Percentiles rank a stretch among this genome's conserved stretches.
phyloP scores from a whole-genome alignment of 37 sponge, comb jelly and placozoan genomes.

The Cliona cf. orientalis region DNA sequence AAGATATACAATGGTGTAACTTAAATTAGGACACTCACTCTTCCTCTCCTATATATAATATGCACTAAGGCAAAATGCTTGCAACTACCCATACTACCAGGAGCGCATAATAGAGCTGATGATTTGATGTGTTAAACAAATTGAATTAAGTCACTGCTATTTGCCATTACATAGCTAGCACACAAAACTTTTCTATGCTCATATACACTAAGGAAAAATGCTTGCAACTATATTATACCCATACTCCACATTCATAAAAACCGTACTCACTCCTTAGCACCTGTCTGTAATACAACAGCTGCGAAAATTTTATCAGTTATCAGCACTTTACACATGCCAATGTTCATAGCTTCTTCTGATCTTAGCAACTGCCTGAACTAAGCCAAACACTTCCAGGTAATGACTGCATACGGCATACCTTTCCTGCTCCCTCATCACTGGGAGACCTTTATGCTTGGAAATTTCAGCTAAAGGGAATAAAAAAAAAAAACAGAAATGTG shows the following conservation, averaged over 20 bases:
- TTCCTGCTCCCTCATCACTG: constrained; percentile 91
- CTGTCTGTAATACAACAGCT: not conserved
- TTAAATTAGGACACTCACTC: too few species aligned
- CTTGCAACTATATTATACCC: not conserved
- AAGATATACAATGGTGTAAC: constrained; percentile 8
- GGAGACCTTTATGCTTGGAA: constrained; percentile 83
- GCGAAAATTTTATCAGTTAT: constrained; percentile 4
- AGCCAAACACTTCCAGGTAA: too few species aligned
- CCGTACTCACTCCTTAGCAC: too few species aligned
- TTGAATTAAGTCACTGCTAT: too few species aligned
- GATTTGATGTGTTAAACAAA: too few species aligned
- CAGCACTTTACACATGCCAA: not conserved
- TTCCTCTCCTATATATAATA: too few species aligned
- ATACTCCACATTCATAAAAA: too few species aligned
- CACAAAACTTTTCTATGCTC: too few species aligned
- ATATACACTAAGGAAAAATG: not conserved
- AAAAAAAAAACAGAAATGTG: not conserved
- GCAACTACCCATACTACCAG: not conserved
- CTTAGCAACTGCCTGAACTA: too few species aligned
- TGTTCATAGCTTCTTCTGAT: too few species aligned
- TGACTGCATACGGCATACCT: constrained; percentile 51
- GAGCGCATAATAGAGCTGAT: not conserved
- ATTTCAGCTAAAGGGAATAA: constrained; percentile 73
- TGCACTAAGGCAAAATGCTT: too few species aligned
- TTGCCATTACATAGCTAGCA: too few species aligned